A percentile compares a stretch with the other conserved stretches of the same genome.
phyloP scores from a whole-genome alignment of 92 coral and sea anemone species.

The Phymanthus crucifer region DNA sequence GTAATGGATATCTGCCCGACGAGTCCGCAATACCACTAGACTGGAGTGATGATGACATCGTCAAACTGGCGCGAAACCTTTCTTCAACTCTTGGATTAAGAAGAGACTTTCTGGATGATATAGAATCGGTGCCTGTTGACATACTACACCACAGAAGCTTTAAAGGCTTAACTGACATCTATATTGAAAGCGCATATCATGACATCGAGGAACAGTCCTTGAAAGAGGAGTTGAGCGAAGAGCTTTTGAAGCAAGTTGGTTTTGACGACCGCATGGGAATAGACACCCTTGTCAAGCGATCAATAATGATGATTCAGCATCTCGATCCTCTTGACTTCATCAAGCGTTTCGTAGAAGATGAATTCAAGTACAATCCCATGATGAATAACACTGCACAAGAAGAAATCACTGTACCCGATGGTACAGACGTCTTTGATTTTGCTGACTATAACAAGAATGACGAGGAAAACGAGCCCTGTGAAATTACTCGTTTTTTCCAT shows the following conservation, averaged over 20 bases:
- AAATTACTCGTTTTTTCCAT: constrained; percentile 32
- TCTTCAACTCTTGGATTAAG: not conserved
- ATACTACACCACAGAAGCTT: constrained; percentile 27
- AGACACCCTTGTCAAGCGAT: not conserved
- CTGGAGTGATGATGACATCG: too few relatives aligned
- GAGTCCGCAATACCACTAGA: too few relatives aligned
- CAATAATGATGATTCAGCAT: constrained; percentile 10
- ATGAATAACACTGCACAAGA: not conserved
- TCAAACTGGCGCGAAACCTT: not conserved
- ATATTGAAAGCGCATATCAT: too few relatives aligned
- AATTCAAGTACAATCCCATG: constrained; percentile 41
- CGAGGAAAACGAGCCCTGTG: too few relatives aligned
- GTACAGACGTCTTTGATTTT: too few relatives aligned
- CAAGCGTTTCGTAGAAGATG: constrained; percentile 40
- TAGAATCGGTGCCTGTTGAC: constrained; percentile 29
- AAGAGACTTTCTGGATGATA: constrained; percentile 38
- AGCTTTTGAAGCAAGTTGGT: constrained; percentile 45
- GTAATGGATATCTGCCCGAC: too few relatives aligned
- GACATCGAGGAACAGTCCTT: too few relatives aligned
- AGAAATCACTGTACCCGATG: not conserved
- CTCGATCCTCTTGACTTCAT: constrained; percentile 41
- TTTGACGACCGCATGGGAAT: constrained; percentile 10
- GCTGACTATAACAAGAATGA: too few relatives aligned
- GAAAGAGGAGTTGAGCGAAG: too few relatives aligned
- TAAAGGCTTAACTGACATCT: constrained; percentile 32